Evolutionary conservation across 2,113 vertebrate species (phyloP), one percentile per base, ranked within the genome.

Genomic region (Grallaria varia): DNA sequence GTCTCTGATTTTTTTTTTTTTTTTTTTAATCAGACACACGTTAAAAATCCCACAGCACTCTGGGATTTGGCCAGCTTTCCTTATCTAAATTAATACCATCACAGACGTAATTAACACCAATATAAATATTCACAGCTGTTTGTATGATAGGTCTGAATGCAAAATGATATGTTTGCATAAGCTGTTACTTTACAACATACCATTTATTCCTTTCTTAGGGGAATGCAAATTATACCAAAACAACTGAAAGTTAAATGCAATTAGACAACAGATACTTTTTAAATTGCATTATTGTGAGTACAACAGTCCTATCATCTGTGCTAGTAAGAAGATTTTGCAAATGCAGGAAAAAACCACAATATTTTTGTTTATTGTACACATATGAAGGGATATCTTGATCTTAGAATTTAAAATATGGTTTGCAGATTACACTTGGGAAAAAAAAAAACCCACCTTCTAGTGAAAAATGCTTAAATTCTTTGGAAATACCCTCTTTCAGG

Each of bases 41-140:
- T 69, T 89, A 82, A 93, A 95, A 97, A 79, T 79, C 66, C 50
- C 2, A 3, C 49, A 87, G 31, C 30, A 88, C 25, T 84, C 66
- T 44, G 42, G 84, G 71, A 93, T 93, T 92, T 95, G 64, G 25
- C 53, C 88, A 91, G 90, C 49, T 47, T 87, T 94, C 50, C 72
- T 94, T 97, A 96, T 91, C 87, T 96, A 95, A 97, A 93, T 94
- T 96, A 96, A 92, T 94, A 79, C 9, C 20, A 64, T 91, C 56
- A 84, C 68, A 88, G 74, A 76, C 59, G 94, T 94, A 96, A 93
- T 96, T 96, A 96, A 85, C 69, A 87, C 25, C 45, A 87, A 92
- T 81, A 95, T 47, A 96, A 97, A 94, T 87, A 95, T 74, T 92
- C 71, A 83, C n/a, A 95, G 47, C 60, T 93, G 40, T 93, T 77